phyloP scores from a whole-genome alignment of 35 echinoderm and acorn worm species.

The Ptychodera flava region DNA sequence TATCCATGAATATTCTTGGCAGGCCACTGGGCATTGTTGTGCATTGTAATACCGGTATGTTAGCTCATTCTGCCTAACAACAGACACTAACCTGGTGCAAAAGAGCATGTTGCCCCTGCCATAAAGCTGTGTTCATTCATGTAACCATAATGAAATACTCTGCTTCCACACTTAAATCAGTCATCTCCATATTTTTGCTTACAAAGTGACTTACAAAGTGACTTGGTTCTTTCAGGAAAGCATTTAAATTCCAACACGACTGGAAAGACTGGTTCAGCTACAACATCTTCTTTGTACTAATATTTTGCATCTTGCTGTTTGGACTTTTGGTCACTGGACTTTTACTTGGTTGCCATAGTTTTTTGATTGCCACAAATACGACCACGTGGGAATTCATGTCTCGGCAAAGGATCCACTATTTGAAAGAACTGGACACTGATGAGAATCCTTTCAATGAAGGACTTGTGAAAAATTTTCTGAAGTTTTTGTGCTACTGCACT shows the following conservation, averaged over 20 bases:
- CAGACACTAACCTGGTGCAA: background rate
- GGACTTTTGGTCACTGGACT: slow-evolving; percentile 44
- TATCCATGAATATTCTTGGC: too few relatives aligned
- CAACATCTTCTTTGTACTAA: slow-evolving; percentile 64
- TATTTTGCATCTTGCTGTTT: slow-evolving; percentile 43
- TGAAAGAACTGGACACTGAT: slow-evolving; percentile 66
- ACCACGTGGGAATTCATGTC: slow-evolving; percentile 99
- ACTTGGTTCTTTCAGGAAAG: slow-evolving; percentile 65
- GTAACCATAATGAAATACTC: background rate
- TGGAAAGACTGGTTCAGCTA: slow-evolving; percentile 60
- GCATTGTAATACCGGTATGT: background rate
- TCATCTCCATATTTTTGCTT: too few relatives aligned
- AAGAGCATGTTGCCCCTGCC: background rate
- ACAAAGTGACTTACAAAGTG: too few relatives aligned
- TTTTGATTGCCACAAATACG: slow-evolving; percentile 84
- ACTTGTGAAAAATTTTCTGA: slow-evolving; percentile 73
- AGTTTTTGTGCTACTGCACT: slow-evolving; percentile 91
- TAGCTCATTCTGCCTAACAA: background rate
- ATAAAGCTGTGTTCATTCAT: background rate
- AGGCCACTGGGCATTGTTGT: too few relatives aligned
- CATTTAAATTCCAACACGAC: slow-evolving; percentile 46
- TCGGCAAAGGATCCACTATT: slow-evolving; percentile 76
- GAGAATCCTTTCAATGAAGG: slow-evolving; percentile 91
- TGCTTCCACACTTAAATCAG: background rate
- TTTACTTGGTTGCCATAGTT: slow-evolving; percentile 77